Evolutionary conservation across 1,140 invertebrate species (phyloP), one percentile per base, ranked within the genome.

Genomic region (Brachionus plicatilis): DNA sequence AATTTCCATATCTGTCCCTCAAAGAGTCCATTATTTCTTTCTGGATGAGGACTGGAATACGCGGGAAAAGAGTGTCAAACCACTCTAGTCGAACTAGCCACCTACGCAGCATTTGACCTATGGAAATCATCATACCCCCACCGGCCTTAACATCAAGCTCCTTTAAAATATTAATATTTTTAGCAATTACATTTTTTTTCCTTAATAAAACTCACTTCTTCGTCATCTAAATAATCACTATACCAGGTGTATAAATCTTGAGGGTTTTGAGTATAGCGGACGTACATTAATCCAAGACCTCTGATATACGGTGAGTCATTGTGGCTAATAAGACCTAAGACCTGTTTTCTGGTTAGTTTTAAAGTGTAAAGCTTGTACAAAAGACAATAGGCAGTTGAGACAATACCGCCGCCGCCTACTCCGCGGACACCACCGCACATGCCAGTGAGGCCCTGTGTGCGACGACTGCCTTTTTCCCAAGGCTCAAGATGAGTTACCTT

Each of bases 361-460:
- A 99, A 90, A 5, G 97, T 99, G 90, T 97, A 99, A 84, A 99
- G 91, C 92, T 99, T 99, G 90, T 98, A 99, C 8, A 99, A 92
- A n/a, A 99, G 91, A 90, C 96, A 98, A 90, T 95, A 98, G 0
- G 97, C 96, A 85, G 97, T 98, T 5, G 96, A 98, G 11, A 99
- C 97, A 86, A 99, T 99, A 33, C 98, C 98, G 82, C 98, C 97
- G 83, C 96, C 96, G 76, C 97, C 97, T 65, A 99, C 97, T 70
- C 97, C 97, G 87, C 97, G 92, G 7, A 99, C 97, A 90, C 96
- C 96, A 89, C 97, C 97, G 93, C 97, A 99, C 97, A 99, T 99
- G 87, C 97, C 97, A 85, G 96, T 99, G 86, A 92, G 91, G 24
- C 92, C 92, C 53, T 91, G 90, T 41, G 96, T 98, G 90, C 97